Evolutionary conservation across 2,797 vertebrate species (phyloP), one percentile per base, ranked within the genome.

Genomic region (Pipistrellus kuhlii): DNA sequence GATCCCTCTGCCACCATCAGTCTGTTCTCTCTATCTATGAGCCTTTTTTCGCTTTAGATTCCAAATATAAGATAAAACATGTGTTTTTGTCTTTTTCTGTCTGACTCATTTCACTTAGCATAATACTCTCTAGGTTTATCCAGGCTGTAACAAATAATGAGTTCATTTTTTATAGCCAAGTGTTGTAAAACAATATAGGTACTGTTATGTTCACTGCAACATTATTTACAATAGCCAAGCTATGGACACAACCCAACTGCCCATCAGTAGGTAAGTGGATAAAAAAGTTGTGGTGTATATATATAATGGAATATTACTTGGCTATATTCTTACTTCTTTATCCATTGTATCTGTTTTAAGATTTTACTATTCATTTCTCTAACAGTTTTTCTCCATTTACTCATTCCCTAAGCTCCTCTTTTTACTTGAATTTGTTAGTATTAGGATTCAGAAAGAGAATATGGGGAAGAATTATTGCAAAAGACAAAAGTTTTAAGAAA

Each of bases 381-480:
- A 55, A 85, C 0, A 59, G 10, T 2, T 25, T 77, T 91, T 72
- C 48, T 88, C 55, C 10, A 57, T 64, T 71, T 64, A 81, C 8
- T 88, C 12, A 82, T 64, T 84, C 66, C 20, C 21, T 66, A 30
- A 13, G 23, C 27, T 20, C 81, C 57, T 30, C 46, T 92, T 93
- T 92, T 85, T 41, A 46, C 25, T 83, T 88, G 59, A 76, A 76
- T 84, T 83, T 94, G 20, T 87, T 88, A 68, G 10, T 80, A 7
- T 80, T 85, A 82, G 77, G 64, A 81, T 91, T 81, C n/a, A 71
- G 72, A 88, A 90, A 77, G 53, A 82, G 35, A 92, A 27, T 59
- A 64, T 59, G 3, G 32, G 25, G 7, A 76, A 69, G 59, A 62
- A 59, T 11, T 27, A 64, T 81, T 88, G 55, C 3, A 78, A 75